Conservation (phyloP, 2,113 vertebrate species). For the Sphyrna mokarran region DNA sequence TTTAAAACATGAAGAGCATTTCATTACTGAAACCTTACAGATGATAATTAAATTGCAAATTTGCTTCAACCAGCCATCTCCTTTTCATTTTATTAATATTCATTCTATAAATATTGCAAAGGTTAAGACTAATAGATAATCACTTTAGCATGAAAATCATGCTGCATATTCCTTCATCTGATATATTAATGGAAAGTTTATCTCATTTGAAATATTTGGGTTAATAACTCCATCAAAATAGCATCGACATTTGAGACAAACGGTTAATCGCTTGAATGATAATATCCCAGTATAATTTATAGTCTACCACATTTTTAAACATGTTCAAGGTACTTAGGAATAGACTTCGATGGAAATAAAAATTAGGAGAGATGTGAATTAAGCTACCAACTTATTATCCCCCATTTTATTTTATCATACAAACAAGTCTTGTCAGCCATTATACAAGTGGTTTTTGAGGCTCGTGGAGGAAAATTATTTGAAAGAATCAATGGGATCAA, state of each 20-base stretch:
- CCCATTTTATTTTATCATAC: not conserved
- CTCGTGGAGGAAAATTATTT: not conserved
- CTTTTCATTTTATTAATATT: not conserved
- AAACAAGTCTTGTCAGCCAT: not conserved
- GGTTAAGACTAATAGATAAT: not conserved
- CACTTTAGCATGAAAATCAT: not conserved
- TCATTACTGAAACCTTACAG: not conserved
- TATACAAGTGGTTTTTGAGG: not conserved
- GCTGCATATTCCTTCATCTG: not conserved
- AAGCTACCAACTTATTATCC: not conserved
- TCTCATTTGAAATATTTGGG: not conserved
- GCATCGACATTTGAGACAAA: not conserved
- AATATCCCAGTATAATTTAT: conserved; percentile 2
- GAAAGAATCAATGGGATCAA: not conserved
- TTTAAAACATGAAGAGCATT: not conserved
- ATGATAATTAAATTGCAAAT: not conserved
- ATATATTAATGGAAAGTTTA: not conserved
- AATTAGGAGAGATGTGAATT: not conserved
- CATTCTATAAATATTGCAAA: not conserved
- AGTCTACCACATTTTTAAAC: not conserved
- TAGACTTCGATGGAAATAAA: not conserved
- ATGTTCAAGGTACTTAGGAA: not conserved
- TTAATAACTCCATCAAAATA: not conserved
- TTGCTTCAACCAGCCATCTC: not conserved
- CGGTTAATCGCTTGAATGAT: not conserved